Conservation (phyloP, 2,797 vertebrate species). For the Apogon talboti region DNA sequence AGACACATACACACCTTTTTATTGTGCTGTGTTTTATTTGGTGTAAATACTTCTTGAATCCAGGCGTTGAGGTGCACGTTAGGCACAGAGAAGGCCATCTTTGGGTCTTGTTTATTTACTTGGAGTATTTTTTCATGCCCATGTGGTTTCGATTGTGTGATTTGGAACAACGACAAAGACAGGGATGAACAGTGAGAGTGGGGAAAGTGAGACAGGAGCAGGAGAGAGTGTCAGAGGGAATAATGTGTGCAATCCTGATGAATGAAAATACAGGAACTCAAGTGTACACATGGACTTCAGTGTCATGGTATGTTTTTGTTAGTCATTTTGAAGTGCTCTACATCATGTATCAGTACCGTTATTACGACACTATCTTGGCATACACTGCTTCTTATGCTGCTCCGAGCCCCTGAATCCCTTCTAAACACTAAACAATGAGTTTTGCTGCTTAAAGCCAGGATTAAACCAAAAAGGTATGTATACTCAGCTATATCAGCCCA, state of each 20-base stretch:
- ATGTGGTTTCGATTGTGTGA: constrained; percentile 78
- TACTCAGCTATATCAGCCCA: constrained; percentile 35
- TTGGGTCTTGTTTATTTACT: constrained; percentile 70
- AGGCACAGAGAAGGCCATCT: constrained; percentile 28
- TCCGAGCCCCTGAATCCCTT: constrained; percentile 47
- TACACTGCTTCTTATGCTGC: constrained; percentile 2
- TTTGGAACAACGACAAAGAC: constrained; percentile 62
- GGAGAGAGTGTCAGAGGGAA: constrained; percentile 24
- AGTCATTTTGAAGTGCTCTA: constrained; percentile 36
- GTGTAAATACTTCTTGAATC: constrained; percentile 45
- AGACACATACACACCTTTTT: constrained; percentile 22
- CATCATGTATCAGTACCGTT: constrained; percentile 22
- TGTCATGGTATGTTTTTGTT: constrained; percentile 26
- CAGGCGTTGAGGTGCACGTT: constrained; percentile 15
- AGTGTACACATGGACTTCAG: constrained; percentile 29
- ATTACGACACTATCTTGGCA: constrained; percentile 40
- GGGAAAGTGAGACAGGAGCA: constrained; percentile 17
- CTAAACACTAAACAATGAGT: constrained; percentile 53
- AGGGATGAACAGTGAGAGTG: constrained; percentile 33
- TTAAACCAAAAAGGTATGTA: constrained; percentile 50
- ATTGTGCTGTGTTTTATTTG: constrained; percentile 33
- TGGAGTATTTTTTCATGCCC: constrained; percentile 60
- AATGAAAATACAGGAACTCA: constrained; percentile 29
- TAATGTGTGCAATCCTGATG: constrained; percentile 35
- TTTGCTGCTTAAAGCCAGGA: constrained; percentile 38